Percentiles rank a stretch among this genome's conserved stretches.
These are phyloP conservation scores for Leptinotarsa defecta DNA, from an alignment of 1,140 invertebrate species.

Conservation along the genomic window DNA sequence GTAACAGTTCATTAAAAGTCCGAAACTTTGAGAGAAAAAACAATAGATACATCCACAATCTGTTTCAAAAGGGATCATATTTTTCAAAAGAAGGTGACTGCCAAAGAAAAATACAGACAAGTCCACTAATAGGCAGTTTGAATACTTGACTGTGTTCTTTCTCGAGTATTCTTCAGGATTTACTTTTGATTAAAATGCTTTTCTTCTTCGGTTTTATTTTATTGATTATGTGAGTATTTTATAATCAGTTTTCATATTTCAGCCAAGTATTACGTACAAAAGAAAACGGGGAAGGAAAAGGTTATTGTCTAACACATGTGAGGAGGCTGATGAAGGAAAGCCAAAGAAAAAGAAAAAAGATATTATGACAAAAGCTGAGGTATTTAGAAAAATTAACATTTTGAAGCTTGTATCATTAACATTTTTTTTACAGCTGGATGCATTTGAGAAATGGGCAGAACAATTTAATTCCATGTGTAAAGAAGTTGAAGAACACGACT, in stretches of 20 bases:
- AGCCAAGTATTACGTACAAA: slow-evolving; percentile 11
- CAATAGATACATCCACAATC: no score
- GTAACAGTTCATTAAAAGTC: no score
- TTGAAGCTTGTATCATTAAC: neutral
- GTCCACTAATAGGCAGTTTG: no score
- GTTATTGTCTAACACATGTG: neutral
- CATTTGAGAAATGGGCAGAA: slow-evolving; percentile 6
- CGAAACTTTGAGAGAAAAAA: no score
- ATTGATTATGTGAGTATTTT: no score
- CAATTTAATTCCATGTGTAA: slow-evolving; percentile 14
- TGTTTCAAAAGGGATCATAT: no score
- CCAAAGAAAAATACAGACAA: no score
- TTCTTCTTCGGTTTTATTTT: no score
- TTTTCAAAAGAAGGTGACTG: no score
- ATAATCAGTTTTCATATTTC: neutral
- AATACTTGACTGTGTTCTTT: no score
- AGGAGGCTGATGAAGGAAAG: neutral
- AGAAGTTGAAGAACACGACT: slow-evolving; percentile 8
- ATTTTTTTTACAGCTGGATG: slow-evolving; percentile 4
- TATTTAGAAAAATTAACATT: slow-evolving; percentile 3
- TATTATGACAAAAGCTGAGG: slow-evolving; percentile 23
- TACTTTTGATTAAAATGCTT: no score
- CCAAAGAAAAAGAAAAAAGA: slow-evolving; percentile 19
- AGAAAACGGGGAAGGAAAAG: slow-evolving; percentile 8
- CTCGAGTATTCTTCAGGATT: no score